phyloP scores from a whole-genome alignment of 2,888 invertebrate genomes.

The Habrosyne pyritoides region DNA sequence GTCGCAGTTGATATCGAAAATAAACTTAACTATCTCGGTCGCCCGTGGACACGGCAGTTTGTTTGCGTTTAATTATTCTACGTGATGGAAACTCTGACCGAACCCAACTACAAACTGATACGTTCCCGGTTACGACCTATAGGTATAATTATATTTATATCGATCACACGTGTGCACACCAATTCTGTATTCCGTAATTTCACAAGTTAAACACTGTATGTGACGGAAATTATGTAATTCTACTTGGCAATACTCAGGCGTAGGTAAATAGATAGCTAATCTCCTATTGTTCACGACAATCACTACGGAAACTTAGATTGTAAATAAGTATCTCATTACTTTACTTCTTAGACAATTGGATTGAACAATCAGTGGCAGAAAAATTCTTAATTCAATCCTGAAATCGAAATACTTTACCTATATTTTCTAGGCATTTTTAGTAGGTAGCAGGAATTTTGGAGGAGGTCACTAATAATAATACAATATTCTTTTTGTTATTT shows the following conservation, averaged over 20 bases:
- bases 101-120: constrained; percentile 39
- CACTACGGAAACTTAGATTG: neutral
- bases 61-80: constrained; percentile 76
- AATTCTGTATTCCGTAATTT: neutral
- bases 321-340: neutral
- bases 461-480: too few species aligned
- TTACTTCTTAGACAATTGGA: too few species aligned
- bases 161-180: neutral
- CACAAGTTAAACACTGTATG: neutral
- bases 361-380: too few species aligned
- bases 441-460: too few species aligned
- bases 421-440: too few species aligned
- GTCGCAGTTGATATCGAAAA: constrained; percentile 56
- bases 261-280: constrained; percentile 1
- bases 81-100: constrained; percentile 57
- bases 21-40: constrained; percentile 59
- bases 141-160: constrained; percentile 20
- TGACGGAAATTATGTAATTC: constrained; percentile 4
- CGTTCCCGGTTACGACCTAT: constrained; percentile 3
- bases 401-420: too few species aligned
- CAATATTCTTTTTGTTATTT: too few species aligned
- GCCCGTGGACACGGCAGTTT: constrained; percentile 57
- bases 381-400: too few species aligned
- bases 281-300: neutral
- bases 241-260: neutral